phyloP scores from a whole-genome alignment of 2,797 vertebrate species.

The Heteromormyrus szaboi region DNA sequence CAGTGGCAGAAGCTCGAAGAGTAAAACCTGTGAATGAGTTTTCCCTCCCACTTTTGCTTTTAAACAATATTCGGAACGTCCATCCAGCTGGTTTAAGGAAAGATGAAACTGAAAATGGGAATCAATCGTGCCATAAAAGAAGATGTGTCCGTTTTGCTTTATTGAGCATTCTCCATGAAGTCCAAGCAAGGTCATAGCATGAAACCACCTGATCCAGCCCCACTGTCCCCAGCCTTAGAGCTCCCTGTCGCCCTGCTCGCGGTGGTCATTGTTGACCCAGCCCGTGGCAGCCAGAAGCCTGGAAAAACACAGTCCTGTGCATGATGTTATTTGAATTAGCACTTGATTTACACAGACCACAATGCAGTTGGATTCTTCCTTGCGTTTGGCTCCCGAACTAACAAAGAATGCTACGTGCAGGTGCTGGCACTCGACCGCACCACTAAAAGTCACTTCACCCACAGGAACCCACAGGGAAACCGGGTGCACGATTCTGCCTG shows the following conservation, averaged over 20 bases:
- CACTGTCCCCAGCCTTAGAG: neutral
- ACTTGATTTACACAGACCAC: constrained; percentile 15
- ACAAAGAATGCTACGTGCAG: neutral
- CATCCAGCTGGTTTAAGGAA: neutral
- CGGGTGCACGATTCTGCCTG: neutral
- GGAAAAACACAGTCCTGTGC: neutral
- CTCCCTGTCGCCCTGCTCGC: neutral
- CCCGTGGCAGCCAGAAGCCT: neutral
- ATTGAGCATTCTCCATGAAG: neutral
- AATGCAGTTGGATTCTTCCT: neutral
- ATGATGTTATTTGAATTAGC: constrained; percentile 7
- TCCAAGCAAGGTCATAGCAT: neutral
- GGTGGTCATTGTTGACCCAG: neutral
- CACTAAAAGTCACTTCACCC: neutral
- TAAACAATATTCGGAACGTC: constrained; percentile 18
- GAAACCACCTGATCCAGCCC: neutral
- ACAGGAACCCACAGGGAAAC: neutral
- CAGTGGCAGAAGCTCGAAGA: neutral
- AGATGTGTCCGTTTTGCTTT: neutral
- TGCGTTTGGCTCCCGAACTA: neutral
- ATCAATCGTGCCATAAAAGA: neutral
- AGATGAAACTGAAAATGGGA: neutral
- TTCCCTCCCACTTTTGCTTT: constrained; percentile 29
- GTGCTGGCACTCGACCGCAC: neutral
- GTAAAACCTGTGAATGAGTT: constrained; percentile 24